Percentiles rank a stretch among this genome's conserved stretches.
These are phyloP conservation scores for Branchipolynoe longqiensis DNA, from an alignment of 2,888 invertebrate species.

Conservation along the genomic window DNA sequence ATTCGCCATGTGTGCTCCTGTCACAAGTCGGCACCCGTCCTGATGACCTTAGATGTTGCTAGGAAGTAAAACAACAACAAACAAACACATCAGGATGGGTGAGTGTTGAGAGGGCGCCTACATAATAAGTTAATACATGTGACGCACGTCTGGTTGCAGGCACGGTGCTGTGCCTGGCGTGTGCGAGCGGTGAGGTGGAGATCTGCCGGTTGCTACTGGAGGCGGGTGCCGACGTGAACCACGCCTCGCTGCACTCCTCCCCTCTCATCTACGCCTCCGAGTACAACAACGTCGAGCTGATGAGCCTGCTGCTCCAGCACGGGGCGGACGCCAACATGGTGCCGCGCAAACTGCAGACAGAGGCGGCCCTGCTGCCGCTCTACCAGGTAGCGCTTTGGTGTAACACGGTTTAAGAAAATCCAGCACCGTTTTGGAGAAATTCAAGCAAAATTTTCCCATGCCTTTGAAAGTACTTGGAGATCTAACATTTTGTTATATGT, in stretches of 20 bases:
- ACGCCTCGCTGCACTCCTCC: slow-evolving; percentile 56
- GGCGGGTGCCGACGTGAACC: slow-evolving; percentile 60
- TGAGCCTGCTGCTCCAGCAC: slow-evolving; percentile 62
- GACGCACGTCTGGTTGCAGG: slow-evolving; percentile 24
- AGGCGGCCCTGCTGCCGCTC: slow-evolving; percentile 32
- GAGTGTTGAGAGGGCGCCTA: not conserved
- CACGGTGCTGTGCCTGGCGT: slow-evolving; percentile 62
- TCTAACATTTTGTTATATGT: too few relatives aligned
- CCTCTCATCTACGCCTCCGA: slow-evolving; percentile 65
- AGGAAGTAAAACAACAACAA: too few relatives aligned
- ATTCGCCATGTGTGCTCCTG: too few relatives aligned
- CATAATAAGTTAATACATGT: not conserved
- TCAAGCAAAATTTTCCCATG: too few relatives aligned
- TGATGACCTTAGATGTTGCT: too few relatives aligned
- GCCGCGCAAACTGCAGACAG: slow-evolving; percentile 53
- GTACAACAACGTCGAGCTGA: slow-evolving; percentile 61
- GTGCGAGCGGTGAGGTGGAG: slow-evolving; percentile 62
- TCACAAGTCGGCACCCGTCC: too few relatives aligned
- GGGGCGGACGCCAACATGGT: slow-evolving; percentile 63
- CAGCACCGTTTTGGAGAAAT: too few relatives aligned
- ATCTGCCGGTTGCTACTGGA: slow-evolving; percentile 57
- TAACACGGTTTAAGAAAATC: too few relatives aligned
- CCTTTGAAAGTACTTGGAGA: too few relatives aligned
- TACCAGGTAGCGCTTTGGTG: too few relatives aligned
- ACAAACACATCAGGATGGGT: too few relatives aligned